phyloP scores from a whole-genome alignment of 2,888 invertebrate genomes.

The Chamaedrilus cognettii region DNA sequence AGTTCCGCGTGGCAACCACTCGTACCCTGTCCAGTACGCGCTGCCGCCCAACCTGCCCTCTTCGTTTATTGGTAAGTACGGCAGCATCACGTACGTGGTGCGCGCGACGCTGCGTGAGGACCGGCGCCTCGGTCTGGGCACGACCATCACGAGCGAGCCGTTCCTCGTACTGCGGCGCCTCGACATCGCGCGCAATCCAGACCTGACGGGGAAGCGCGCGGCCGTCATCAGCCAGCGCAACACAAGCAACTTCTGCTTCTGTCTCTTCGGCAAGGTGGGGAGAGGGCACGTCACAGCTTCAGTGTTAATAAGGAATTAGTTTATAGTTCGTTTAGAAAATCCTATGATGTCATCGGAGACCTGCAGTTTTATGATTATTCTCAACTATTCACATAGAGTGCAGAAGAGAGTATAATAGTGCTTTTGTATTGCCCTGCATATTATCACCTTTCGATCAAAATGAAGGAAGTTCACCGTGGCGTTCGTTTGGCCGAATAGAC shows the following conservation, averaged over 20 bases:
- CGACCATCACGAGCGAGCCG: slow-evolving; percentile 56
- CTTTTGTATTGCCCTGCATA: too few species aligned
- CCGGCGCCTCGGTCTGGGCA: slow-evolving; percentile 43
- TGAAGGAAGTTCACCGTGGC: too few species aligned
- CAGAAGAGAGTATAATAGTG: too few species aligned
- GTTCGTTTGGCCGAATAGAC: too few species aligned
- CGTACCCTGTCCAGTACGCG: slow-evolving; percentile 53
- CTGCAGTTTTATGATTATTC: too few species aligned
- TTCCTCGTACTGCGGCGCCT: slow-evolving; percentile 49
- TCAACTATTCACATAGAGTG: too few species aligned
- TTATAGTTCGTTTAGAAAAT: too few species aligned
- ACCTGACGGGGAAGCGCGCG: slow-evolving; percentile 30
- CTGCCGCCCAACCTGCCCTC: slow-evolving; percentile 55
- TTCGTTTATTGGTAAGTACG: slow-evolving; percentile 58
- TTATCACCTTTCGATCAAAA: too few species aligned
- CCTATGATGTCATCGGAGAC: too few species aligned
- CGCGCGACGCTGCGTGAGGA: slow-evolving; percentile 53
- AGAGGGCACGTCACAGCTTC: too few species aligned
- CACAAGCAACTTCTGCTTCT: slow-evolving; percentile 42
- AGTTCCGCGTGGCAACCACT: slow-evolving; percentile 46
- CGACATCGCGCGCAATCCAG: slow-evolving; percentile 29
- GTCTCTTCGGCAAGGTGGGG: slow-evolving; percentile 52
- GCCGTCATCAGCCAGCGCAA: slow-evolving; percentile 41
- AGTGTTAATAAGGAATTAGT: too few species aligned
- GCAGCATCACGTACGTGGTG: slow-evolving; percentile 57